Conservation (phyloP, 2,888 invertebrate genomes). For the Scaptomyza reducta region DNA sequence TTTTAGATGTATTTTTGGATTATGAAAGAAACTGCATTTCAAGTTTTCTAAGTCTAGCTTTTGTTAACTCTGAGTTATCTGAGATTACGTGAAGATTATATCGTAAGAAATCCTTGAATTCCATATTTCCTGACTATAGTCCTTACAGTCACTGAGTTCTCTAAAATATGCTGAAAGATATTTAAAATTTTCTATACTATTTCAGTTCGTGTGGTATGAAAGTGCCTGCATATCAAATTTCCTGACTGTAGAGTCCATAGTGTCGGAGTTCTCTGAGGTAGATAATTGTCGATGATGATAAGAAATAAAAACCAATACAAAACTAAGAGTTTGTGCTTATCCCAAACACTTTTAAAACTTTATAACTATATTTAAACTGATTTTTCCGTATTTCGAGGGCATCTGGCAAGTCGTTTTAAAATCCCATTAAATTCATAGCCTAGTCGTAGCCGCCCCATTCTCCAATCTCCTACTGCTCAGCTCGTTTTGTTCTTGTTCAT, state of each 20-base stretch:
- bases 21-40: neutral
- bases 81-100: too few relatives aligned
- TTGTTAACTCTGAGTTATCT: too few relatives aligned
- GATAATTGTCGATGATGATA: neutral
- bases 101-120: neutral
- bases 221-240: neutral
- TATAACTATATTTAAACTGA: neutral
- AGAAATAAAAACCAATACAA: too few relatives aligned
- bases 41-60: neutral
- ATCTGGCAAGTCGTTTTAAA: neutral
- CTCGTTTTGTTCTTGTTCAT: slow-evolving; percentile 70
- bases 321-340: neutral
- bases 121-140: neutral
- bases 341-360: neutral
- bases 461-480: slow-evolving; percentile 30
- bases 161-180: neutral
- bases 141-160: neutral
- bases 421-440: neutral
- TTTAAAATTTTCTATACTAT: neutral
- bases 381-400: slow-evolving; percentile 3
- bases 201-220: neutral
- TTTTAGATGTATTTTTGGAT: too few relatives aligned
- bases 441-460: slow-evolving; percentile 23
- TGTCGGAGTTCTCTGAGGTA: neutral
- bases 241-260: too few relatives aligned